These are phyloP conservation scores for Mormyrus iriodes DNA, from an alignment of 2,113 vertebrate species.

Conservation along the genomic window DNA sequence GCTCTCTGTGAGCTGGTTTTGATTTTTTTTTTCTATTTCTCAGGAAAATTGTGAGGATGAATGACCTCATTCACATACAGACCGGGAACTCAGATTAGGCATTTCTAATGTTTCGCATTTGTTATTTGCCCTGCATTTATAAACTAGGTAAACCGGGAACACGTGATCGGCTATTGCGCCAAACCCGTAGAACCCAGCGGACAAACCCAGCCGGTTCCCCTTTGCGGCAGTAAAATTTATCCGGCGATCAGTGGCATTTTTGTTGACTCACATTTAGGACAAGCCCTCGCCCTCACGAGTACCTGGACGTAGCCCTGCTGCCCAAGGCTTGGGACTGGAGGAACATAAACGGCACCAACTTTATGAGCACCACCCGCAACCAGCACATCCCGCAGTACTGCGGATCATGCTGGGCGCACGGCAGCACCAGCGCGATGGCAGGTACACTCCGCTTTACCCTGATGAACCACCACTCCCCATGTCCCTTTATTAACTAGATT, in stretches of 20 bases:
- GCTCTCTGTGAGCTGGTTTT: background rate
- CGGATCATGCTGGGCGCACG: slow-evolving; percentile 95
- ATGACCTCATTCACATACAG: background rate
- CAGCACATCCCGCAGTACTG: slow-evolving; percentile 98
- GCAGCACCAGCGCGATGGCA: slow-evolving; percentile 89
- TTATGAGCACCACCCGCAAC: slow-evolving; percentile 81
- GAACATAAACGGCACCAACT: slow-evolving; percentile 75
- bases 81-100: background rate
- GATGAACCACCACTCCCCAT: background rate
- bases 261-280: slow-evolving; percentile 41
- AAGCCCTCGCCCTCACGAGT: slow-evolving; percentile 73
- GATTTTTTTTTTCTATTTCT: background rate
- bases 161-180: background rate
- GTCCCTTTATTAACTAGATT: background rate
- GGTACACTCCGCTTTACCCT: slow-evolving; percentile 50
- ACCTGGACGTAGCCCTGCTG: slow-evolving; percentile 57
- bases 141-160: background rate
- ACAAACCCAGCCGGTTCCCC: background rate
- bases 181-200: background rate
- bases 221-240: background rate
- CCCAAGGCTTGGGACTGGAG: slow-evolving; percentile 89
- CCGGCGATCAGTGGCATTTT: background rate
- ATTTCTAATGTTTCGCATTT: background rate
- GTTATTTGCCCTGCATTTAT: background rate
- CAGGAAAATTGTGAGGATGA: background rate